Base-by-base conservation (phyloP, 1,140 invertebrate genomes). In the Cepaea nemoralis region DNA sequence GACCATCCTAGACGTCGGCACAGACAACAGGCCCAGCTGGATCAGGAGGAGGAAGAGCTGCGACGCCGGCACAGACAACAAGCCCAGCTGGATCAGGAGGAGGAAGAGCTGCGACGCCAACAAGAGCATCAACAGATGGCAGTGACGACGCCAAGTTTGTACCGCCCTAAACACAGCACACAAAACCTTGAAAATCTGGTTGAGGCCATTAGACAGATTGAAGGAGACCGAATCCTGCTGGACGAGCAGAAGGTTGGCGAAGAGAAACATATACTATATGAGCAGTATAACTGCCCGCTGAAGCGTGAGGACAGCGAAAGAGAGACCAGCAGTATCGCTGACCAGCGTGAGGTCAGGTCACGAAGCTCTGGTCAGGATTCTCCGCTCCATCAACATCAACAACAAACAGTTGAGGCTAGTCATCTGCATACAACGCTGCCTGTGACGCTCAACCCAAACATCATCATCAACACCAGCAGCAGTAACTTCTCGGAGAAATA, bases 101-200 rank as follows among this genome's bases (percentile, higher is more conserved):
- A 77, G n/a, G 66, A 71, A 37, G 0, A 19, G 35, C 59, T 35
- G 31, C 35, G 27, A 5, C 35, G 39, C 1, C 39, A 63, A 55
- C 55, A 73, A 45, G 31, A 70, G 27, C 45, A 63, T 12, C 45
- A 75, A 63, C 31, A 71, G 74, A 79, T 0, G 2, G 19, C 14
- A 12, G 10, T 35, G 16, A 27, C 55, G 0, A 63, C 66, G 24
- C 50, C 80, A 0, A 45, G 76, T 35, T 50, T 80, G 16, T 77
- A 55, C 5, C 69, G 81, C n/a, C 77, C 82, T 16, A 71, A 81
- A 31, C 71, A 82, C 59, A 67, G 82, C 55, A 94, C 97, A 55
- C 96, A 98, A 88, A 99, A 98, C 90, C 92, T 99, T 81, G 97
- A 99, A 90, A 99, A 98, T 0, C 99, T 99, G 82, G 97, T 99